A percentile compares a stretch with the other conserved stretches of the same genome.
Evolutionary conservation across 1,140 invertebrate genomes (phyloP).

Genomic region (Pseudoatta argentina): DNA sequence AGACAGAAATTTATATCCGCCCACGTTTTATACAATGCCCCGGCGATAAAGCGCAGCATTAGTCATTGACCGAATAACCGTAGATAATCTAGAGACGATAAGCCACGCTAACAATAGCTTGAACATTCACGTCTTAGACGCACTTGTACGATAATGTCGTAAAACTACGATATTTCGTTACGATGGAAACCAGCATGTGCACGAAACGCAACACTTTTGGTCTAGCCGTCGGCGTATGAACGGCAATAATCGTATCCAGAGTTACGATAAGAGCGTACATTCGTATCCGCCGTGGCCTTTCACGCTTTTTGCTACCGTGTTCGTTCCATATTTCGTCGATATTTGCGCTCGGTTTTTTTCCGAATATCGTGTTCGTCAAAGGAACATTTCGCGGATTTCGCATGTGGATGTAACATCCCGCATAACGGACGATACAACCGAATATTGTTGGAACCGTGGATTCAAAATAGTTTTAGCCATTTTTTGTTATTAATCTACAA

Average conservation of each 20-base stretch:
- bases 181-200: neutral
- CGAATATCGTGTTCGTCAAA: slow-evolving; percentile 55
- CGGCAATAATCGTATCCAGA: slow-evolving; percentile 50
- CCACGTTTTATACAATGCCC: neutral
- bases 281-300: slow-evolving; percentile 32
- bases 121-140: slow-evolving; percentile 14
- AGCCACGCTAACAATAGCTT: neutral
- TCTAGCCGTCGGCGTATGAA: slow-evolving; percentile 7
- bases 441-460: slow-evolving; percentile 24
- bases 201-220: slow-evolving; percentile 24
- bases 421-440: neutral
- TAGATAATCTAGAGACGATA: neutral
- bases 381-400: slow-evolving; percentile 34
- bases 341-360: slow-evolving; percentile 30
- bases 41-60: slow-evolving; percentile 5
- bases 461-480: neutral
- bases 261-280: slow-evolving; percentile 46
- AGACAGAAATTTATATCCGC: slow-evolving; percentile 42
- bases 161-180: slow-evolving; percentile 24
- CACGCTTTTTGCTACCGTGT: slow-evolving; percentile 4
- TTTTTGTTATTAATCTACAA: slow-evolving; percentile 34
- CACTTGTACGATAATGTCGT: neutral
- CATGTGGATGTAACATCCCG: slow-evolving; percentile 11
- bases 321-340: slow-evolving; percentile 23
- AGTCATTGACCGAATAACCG: neutral